Percentiles rank a stretch among this genome's conserved stretches.
Evolutionary conservation across 2,797 vertebrate species (phyloP).

Genomic region (Argyrosomus regius): DNA sequence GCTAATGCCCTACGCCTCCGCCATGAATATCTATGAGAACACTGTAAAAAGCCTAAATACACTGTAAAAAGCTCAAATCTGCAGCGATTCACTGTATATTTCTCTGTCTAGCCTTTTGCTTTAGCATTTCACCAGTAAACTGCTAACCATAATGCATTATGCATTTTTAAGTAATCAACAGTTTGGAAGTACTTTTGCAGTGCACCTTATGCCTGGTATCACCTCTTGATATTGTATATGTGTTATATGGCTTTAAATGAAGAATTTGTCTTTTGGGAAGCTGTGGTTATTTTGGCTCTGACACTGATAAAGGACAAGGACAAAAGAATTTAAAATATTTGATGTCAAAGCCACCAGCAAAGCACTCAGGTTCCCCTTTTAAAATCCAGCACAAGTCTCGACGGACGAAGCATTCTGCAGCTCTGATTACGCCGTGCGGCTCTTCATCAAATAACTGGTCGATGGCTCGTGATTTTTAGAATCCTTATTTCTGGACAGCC

Average conservation of each 20-base stretch:
- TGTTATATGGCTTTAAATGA: conserved; percentile 3
- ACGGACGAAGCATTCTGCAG: conserved; percentile 9
- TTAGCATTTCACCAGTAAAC: background rate
- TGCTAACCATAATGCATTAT: background rate
- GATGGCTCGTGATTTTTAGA: conserved; percentile 41
- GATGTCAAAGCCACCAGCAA: conserved; percentile 33
- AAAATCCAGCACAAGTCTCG: conserved; percentile 42
- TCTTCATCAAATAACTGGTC: conserved; percentile 45
- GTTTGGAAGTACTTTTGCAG: background rate
- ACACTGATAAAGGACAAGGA: conserved; percentile 51
- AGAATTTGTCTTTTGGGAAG: conserved; percentile 39
- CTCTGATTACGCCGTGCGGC: conserved; percentile 49
- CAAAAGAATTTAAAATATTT: conserved; percentile 41
- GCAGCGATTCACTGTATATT: background rate
- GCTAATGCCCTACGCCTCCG: background rate
- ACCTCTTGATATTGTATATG: conserved; percentile 1
- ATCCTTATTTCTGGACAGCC: conserved; percentile 32
- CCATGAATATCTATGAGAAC: background rate
- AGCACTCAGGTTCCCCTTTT: conserved; percentile 48
- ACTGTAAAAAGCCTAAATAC: background rate
- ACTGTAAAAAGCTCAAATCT: background rate
- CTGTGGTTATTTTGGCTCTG: conserved; percentile 38
- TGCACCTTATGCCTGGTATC: background rate
- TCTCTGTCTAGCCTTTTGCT: background rate
- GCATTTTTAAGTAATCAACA: background rate